Conservation (phyloP, 2,888 invertebrate species). For the Mimumesa dahlbomi region DNA sequence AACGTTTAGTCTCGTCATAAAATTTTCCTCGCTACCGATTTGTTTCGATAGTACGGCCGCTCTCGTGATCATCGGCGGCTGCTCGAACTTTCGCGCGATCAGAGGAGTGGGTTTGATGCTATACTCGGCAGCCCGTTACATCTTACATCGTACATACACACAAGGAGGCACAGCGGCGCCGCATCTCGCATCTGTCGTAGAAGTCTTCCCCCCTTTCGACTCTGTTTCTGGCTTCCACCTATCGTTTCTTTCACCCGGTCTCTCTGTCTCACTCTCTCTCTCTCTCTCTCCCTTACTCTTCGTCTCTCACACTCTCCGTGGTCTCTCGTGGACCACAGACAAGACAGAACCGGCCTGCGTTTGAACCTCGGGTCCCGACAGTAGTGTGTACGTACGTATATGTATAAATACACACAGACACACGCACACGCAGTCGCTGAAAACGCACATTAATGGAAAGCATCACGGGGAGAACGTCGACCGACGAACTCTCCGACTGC, state of each 20-base stretch:
- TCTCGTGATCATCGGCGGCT: neutral
- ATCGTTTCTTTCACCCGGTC: no score
- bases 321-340: constrained; percentile 28
- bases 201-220: neutral
- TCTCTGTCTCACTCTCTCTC: constrained; percentile 6
- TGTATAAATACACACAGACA: neutral
- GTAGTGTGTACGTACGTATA: neutral
- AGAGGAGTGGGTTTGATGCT: constrained; percentile 35
- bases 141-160: constrained; percentile 47
- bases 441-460: constrained; percentile 38
- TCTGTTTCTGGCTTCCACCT: no score
- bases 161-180: constrained; percentile 55
- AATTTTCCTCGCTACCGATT: neutral
- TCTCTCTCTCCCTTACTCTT: constrained; percentile 8
- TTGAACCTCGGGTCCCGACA: constrained; percentile 30
- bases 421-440: constrained; percentile 12
- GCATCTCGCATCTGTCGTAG: constrained; percentile 73
- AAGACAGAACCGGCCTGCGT: constrained; percentile 37
- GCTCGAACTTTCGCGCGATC: constrained; percentile 13
- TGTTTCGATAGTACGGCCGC: neutral
- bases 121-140: constrained; percentile 68
- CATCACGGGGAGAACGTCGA: constrained; percentile 37
- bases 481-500: constrained; percentile 81
- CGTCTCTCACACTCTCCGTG: constrained; percentile 18
- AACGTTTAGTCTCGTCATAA: neutral